Conservation (phyloP, 2,113 vertebrate species). For the Haemorhous mexicanus region DNA sequence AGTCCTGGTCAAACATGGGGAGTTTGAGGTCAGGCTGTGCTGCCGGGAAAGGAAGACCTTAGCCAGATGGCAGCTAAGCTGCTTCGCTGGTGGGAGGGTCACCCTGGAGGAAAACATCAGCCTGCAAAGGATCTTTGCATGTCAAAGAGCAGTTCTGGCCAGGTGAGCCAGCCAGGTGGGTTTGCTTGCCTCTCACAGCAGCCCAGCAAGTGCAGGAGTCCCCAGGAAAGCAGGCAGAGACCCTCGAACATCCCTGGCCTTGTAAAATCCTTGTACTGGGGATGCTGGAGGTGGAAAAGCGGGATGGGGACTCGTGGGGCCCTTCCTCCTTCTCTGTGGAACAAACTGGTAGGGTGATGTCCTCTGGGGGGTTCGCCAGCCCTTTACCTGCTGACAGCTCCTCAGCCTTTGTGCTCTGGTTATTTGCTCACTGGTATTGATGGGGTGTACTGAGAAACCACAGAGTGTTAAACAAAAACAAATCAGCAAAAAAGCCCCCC, state of each 20-base stretch:
- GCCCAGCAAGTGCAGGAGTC: neutral
- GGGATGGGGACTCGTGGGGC: fast-evolving
- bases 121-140: neutral
- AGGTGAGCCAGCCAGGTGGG: neutral
- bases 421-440: neutral
- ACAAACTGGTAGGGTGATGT: neutral
- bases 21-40: neutral
- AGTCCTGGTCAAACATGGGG: fast-evolving
- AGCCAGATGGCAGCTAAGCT: neutral
- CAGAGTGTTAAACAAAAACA: neutral
- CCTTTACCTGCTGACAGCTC: neutral
- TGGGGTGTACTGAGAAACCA: neutral
- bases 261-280: neutral
- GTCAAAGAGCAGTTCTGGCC: neutral
- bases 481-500: neutral
- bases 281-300: neutral
- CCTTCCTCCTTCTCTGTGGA: neutral
- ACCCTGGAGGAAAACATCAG: neutral
- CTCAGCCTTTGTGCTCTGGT: neutral
- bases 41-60: neutral
- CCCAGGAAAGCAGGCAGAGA: neutral
- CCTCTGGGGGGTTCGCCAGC: fast-evolving
- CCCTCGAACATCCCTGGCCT: neutral
- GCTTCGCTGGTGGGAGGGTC: neutral
- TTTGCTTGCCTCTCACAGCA: neutral